Conservation (phyloP, 2,888 invertebrate species). For the Pharmacophagus antenor region DNA sequence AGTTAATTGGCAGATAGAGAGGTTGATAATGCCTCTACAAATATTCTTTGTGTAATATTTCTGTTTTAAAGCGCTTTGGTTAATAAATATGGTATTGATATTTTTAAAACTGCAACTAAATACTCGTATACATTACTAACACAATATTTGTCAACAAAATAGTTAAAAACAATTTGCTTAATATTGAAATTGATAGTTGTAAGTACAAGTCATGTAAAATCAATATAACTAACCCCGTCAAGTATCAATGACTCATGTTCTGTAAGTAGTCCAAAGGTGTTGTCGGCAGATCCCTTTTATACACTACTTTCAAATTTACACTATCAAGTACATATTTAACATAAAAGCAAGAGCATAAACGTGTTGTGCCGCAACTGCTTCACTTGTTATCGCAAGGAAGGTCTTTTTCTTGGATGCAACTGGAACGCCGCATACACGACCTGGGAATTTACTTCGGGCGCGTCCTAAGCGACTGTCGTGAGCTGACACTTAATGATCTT, state of each 20-base stretch:
- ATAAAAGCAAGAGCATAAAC: conserved; percentile 15
- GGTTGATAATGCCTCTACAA: no score
- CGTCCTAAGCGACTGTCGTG: conserved; percentile 54
- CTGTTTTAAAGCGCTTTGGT: no score
- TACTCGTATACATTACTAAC: no score
- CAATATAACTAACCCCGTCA: not conserved
- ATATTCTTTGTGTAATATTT: no score
- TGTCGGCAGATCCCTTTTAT: not conserved
- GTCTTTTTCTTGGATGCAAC: conserved; percentile 9
- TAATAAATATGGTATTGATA: no score
- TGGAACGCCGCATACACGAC: conserved; percentile 37
- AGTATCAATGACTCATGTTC: not conserved
- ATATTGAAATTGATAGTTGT: not conserved
- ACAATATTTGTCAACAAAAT: no score
- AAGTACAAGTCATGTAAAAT: not conserved
- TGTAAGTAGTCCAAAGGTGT: not conserved
- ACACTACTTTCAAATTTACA: conserved; percentile 4
- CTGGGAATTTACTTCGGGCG: conserved; percentile 57
- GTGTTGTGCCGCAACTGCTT: conserved; percentile 5
- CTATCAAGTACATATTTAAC: conserved; percentile 7
- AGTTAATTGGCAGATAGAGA: no score
- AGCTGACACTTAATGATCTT: conserved; percentile 71
- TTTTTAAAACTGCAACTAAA: no score
- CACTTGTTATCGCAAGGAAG: conserved; percentile 19
- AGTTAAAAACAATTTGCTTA: no score